Percentiles rank a stretch among this genome's conserved stretches.
These are phyloP conservation scores for Pentalonia nigronervosa DNA, from an alignment of 1,140 invertebrate species.

Conservation along the genomic window DNA sequence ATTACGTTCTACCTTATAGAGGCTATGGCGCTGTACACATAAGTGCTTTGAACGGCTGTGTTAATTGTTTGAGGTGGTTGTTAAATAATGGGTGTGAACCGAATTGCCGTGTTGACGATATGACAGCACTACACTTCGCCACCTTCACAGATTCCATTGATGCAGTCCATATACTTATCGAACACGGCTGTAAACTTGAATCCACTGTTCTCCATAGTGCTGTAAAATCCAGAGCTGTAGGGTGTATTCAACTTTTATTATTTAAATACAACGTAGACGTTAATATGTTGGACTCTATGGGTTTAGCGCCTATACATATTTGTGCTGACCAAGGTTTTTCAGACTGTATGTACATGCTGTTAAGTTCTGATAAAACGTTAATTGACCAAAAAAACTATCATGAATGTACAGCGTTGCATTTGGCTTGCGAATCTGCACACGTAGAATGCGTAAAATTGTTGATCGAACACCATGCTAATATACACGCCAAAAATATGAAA, in stretches of 20 bases:
- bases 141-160: constrained; percentile 79
- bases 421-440: constrained; percentile 78
- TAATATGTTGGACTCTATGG: constrained; percentile 74
- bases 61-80: constrained; percentile 69
- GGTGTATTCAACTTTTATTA: constrained; percentile 76
- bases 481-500: constrained; percentile 74
- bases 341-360: constrained; percentile 68
- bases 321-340: constrained; percentile 77
- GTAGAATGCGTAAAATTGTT: constrained; percentile 74
- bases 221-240: constrained; percentile 75
- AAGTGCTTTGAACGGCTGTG: constrained; percentile 78
- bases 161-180: constrained; percentile 75
- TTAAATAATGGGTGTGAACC: constrained; percentile 73
- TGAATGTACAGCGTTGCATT: constrained; percentile 76
- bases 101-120: constrained; percentile 67
- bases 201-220: constrained; percentile 80
- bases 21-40: constrained; percentile 77
- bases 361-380: constrained; percentile 60
- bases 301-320: constrained; percentile 79
- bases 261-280: constrained; percentile 73
- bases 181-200: constrained; percentile 71
- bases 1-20: constrained; percentile 73
- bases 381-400: constrained; percentile 60
- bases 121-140: constrained; percentile 80
- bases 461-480: constrained; percentile 75